These are phyloP conservation scores for Stigmatopora argus DNA, from an alignment of 2,113 vertebrate genomes.

Conservation along the genomic window DNA sequence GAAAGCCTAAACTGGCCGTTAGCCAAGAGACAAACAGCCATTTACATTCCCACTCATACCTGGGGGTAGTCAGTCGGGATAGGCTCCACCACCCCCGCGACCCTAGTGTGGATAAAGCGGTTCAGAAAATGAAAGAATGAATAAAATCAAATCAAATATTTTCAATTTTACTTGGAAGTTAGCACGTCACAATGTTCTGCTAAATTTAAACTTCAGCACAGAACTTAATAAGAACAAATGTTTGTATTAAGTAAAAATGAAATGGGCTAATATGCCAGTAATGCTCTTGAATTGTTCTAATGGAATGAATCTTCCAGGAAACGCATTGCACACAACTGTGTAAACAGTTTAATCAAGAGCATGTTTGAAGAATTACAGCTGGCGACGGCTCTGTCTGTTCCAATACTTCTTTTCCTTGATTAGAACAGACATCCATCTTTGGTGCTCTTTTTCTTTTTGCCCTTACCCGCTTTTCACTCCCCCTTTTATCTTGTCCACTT, in stretches of 20 bases:
- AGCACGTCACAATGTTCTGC: not conserved
- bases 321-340: conserved; percentile 62
- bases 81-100: no score
- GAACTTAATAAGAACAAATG: not conserved
- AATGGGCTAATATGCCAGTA: conserved; percentile 22
- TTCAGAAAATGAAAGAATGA: no score
- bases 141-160: no score
- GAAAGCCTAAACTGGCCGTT: no score
- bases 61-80: no score
- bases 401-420: conserved; percentile 71
- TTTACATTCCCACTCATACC: no score
- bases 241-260: conserved; percentile 19
- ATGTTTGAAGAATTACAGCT: conserved; percentile 71
- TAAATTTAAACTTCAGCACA: not conserved
- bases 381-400: conserved; percentile 63
- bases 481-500: conserved; percentile 28
- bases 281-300: conserved; percentile 42
- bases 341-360: conserved; percentile 72
- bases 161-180: not conserved
- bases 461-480: conserved; percentile 30
- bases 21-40: no score
- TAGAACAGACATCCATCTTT: conserved; percentile 64
- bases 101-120: no score
- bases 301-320: conserved; percentile 47
- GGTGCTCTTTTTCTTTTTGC: conserved; percentile 21